Percentiles rank a stretch among this genome's conserved stretches.
Conservation (phyloP, 1,140 invertebrate species). For the Ephestia elutella region DNA sequence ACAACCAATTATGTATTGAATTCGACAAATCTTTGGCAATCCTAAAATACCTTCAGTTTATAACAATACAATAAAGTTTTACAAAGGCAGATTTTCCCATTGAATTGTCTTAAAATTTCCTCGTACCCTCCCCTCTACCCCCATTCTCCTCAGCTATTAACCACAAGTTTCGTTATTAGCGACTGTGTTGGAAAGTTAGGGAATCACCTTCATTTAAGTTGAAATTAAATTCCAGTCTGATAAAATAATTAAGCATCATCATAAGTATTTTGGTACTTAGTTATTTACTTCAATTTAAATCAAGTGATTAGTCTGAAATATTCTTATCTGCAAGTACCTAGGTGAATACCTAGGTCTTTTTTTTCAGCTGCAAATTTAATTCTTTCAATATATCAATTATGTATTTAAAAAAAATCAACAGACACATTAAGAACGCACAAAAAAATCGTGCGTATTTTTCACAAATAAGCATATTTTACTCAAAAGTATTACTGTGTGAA, state of each 20-base stretch:
- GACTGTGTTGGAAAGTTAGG: conserved; percentile 59
- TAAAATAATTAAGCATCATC: conserved; percentile 33
- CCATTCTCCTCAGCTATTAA: conserved; percentile 40
- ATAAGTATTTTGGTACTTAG: conserved; percentile 6
- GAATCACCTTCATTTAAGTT: conserved; percentile 67
- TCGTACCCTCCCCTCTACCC: conserved; percentile 29
- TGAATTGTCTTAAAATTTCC: conserved; percentile 64
- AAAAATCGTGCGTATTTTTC: no score
- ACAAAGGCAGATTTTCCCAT: conserved; percentile 68
- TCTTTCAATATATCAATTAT: no score
- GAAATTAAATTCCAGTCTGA: conserved; percentile 56
- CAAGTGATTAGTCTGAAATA: no score
- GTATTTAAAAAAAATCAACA: no score
- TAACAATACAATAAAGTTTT: conserved; percentile 45
- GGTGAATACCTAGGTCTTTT: no score
- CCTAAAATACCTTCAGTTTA: background rate
- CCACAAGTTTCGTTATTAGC: conserved; percentile 67
- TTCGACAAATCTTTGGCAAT: no score
- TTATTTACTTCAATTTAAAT: no score
- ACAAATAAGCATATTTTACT: background rate
- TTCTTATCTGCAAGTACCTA: no score
- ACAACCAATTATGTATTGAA: no score
- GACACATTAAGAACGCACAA: background rate
- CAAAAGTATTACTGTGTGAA: background rate
- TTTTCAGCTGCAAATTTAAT: no score